A percentile compares a stretch with the other conserved stretches of the same genome.
Conservation (phyloP, 2,113 vertebrate genomes). For the Scophthalmus maximus region DNA sequence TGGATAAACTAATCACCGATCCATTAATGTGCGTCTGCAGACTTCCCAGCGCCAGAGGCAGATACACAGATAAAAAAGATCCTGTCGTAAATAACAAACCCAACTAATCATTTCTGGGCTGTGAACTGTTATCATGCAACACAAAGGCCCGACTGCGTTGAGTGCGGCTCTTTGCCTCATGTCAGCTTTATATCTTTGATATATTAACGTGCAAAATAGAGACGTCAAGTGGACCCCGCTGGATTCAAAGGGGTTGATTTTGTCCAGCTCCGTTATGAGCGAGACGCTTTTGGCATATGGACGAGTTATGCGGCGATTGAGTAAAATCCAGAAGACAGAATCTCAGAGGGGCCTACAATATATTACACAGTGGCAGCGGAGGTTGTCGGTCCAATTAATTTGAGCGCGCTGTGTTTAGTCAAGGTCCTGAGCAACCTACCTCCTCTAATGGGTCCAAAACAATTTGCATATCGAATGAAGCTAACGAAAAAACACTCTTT, state of each 20-base stretch:
- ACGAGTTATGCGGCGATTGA: constrained; percentile 32
- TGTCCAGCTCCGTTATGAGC: neutral
- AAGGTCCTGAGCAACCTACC: constrained; percentile 26
- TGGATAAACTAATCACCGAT: constrained; percentile 7
- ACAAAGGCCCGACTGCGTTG: neutral
- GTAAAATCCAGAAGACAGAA: neutral
- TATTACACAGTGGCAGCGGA: constrained; percentile 44
- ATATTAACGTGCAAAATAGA: constrained; percentile 14
- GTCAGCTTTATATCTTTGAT: neutral
- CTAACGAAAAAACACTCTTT: neutral
- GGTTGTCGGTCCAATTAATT: constrained; percentile 47
- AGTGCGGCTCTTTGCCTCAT: constrained; percentile 2
- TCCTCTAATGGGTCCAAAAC: constrained; percentile 31
- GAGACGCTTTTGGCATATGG: neutral
- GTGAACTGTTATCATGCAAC: neutral
- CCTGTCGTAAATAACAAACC: neutral
- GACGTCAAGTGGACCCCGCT: neutral
- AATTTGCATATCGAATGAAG: constrained; percentile 49
- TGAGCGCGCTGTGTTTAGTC: constrained; percentile 42
- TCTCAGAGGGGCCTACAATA: constrained; percentile 45
- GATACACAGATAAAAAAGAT: neutral
- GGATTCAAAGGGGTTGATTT: constrained; percentile 5
- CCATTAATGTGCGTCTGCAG: neutral
- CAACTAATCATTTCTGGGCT: neutral
- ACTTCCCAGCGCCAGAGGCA: neutral